phyloP scores from a whole-genome alignment of 2,113 vertebrate genomes.

The Vanacampus margaritifer region DNA sequence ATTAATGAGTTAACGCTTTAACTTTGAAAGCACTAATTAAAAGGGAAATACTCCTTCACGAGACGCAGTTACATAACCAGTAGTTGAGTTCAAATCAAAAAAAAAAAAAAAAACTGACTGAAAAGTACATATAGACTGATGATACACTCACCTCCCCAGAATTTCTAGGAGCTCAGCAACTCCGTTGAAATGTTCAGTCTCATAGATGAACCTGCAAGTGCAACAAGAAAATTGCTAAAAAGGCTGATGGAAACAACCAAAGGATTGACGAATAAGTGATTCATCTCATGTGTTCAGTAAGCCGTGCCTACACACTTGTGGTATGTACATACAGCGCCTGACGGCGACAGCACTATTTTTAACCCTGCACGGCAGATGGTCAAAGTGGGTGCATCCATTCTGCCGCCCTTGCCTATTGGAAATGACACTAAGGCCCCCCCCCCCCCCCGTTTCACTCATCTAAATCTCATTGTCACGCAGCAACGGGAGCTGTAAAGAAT shows the following conservation, averaged over 20 bases:
- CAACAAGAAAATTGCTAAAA: not conserved
- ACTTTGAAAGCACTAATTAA: too few species aligned
- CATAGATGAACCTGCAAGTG: slow-evolving; percentile 71
- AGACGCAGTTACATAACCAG: too few species aligned
- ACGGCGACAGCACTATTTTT: slow-evolving; percentile 67
- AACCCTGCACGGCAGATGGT: slow-evolving; percentile 63
- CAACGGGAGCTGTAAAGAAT: slow-evolving; percentile 42
- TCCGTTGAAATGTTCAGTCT: slow-evolving; percentile 75
- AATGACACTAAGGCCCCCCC: slow-evolving; percentile 51
- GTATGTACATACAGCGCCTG: slow-evolving; percentile 44
- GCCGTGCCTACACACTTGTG: slow-evolving; percentile 20
- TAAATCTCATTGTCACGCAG: slow-evolving; percentile 40
- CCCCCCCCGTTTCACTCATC: slow-evolving; percentile 28
- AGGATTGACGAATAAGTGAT: slow-evolving; percentile 21
- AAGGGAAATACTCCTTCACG: not conserved
- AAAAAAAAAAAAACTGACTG: not conserved
- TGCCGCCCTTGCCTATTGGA: slow-evolving; percentile 55
- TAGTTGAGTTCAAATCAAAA: not conserved
- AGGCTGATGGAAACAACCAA: not conserved
- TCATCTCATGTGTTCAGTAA: slow-evolving; percentile 24
- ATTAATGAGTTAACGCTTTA: too few species aligned
- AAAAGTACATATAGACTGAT: not conserved
- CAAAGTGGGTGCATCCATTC: slow-evolving; percentile 49
- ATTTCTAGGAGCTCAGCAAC: slow-evolving; percentile 75
- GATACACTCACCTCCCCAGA: slow-evolving; percentile 69